Conservation (phyloP, 1,140 invertebrate species). For the Danaus plexippus region DNA sequence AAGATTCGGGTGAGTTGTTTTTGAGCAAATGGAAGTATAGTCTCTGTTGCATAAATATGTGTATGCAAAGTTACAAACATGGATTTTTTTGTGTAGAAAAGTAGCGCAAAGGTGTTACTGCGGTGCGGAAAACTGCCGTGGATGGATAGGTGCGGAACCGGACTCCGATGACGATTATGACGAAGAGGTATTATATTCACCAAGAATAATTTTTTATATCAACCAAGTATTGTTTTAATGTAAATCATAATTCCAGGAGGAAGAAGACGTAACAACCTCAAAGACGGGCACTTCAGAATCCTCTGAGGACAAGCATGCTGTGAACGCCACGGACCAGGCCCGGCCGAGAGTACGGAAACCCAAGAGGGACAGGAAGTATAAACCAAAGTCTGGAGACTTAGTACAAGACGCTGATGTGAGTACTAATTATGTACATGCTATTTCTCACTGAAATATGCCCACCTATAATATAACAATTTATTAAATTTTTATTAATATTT, state of each 20-base stretch:
- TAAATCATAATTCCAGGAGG: slow-evolving; percentile 32
- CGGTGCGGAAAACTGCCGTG: slow-evolving; percentile 87
- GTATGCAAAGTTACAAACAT: slow-evolving; percentile 8
- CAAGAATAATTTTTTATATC: no score
- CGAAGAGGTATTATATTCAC: slow-evolving; percentile 36
- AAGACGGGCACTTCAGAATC: slow-evolving; percentile 38
- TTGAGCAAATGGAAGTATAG: neutral
- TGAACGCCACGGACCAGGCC: slow-evolving; percentile 31
- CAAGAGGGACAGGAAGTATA: slow-evolving; percentile 45
- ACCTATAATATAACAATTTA: neutral
- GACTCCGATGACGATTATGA: slow-evolving; percentile 78
- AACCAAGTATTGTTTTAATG: neutral
- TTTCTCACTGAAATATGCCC: neutral
- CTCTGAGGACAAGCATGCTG: slow-evolving; percentile 34
- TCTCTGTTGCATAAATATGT: neutral
- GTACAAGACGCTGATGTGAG: slow-evolving; percentile 81
- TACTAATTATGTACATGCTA: slow-evolving; percentile 10
- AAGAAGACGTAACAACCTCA: slow-evolving; percentile 56
- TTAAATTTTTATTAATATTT: no score
- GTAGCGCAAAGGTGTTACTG: slow-evolving; percentile 97
- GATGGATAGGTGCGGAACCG: slow-evolving; percentile 93
- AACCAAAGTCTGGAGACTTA: slow-evolving; percentile 57
- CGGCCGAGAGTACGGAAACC: slow-evolving; percentile 24
- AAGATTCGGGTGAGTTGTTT: slow-evolving; percentile 85
- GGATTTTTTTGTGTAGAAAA: slow-evolving; percentile 75